Conservation (phyloP, 2,888 invertebrate genomes). For the Ectemnius continuus region DNA sequence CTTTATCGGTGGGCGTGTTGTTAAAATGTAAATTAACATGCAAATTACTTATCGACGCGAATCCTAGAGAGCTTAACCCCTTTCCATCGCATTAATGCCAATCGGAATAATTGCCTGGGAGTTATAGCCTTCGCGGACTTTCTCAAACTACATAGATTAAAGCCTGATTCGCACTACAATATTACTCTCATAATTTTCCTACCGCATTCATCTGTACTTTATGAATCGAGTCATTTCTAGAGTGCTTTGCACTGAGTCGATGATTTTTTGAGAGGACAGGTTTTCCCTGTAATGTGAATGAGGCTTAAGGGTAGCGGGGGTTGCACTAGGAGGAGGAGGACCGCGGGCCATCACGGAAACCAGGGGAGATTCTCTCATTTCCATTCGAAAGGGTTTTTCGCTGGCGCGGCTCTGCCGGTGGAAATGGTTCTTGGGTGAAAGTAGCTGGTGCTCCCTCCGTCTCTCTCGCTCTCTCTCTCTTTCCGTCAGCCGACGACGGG, state of each 20-base stretch:
- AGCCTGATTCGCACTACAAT: too few species aligned
- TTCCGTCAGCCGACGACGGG: neutral
- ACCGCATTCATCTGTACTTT: too few species aligned
- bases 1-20: too few species aligned
- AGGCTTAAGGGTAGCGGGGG: too few species aligned
- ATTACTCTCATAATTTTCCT: too few species aligned
- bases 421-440: constrained; percentile 17
- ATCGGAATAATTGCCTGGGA: too few species aligned
- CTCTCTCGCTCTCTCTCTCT: neutral
- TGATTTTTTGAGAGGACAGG: neutral
- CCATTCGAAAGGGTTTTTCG: constrained; percentile 31
- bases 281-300: too few species aligned
- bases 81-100: too few species aligned
- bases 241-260: neutral
- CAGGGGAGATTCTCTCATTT: constrained; percentile 18
- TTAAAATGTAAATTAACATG: neutral
- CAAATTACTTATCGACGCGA: constrained; percentile 8
- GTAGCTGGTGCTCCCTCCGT: neutral
- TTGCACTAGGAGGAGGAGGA: neutral
- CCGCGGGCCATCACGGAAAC: neutral
- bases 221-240: neutral
- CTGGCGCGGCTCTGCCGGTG: constrained; percentile 7
- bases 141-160: too few species aligned
- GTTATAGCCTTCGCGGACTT: too few species aligned
- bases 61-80: too few species aligned